Evolutionary conservation across 1,140 invertebrate genomes (phyloP), one percentile per base, ranked within the genome.

Genomic region (Brachionus manjavacas): DNA sequence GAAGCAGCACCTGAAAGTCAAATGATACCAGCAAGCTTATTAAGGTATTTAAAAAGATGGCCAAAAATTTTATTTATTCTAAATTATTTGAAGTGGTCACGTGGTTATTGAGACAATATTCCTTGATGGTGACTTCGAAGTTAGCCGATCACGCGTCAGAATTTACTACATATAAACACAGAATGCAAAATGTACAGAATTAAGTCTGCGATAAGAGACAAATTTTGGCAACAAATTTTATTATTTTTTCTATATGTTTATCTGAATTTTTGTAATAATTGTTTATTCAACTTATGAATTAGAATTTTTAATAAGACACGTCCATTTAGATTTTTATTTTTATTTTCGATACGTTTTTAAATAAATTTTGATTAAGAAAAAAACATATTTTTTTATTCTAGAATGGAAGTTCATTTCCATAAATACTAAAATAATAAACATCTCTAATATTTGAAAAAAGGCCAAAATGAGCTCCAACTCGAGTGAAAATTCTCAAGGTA

Each of bases 101-200:
- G 94, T 99, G 74, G 94, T 99, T 6, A 98, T 99, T 87, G 96
- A 99, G 91, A 99, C 97, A 11, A 95, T 95, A 89, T 99, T 99
- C 90, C 99, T 93, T 89, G 97, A 99, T 90, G 96, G 95, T 86
- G 94, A 98, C 88, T 91, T 97, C 68, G 91, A 97, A 84, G 95
- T 99, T 83, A 95, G 95, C 79, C 98, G 94, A 78, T 99, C 97
- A 41, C 93, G 93, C 91, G 95, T 99, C 60, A 92, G 96, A 84
- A 92, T 99, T 28, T 99, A 95, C 91, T 99, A 99, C 88, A 93
- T 98, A 20, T 99, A 92, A 93, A 31, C 8, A 76, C 28, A 20
- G 1, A 60, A 60, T 60, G 52, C 52, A 60, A 60, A 60, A 60
- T 60, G 52, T 20, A 60, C 52, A 60, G 52, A 60, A 23, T 23